Evolutionary conservation across 2,888 invertebrate genomes (phyloP).

Genomic region (Cataglyphis cursor): DNA sequence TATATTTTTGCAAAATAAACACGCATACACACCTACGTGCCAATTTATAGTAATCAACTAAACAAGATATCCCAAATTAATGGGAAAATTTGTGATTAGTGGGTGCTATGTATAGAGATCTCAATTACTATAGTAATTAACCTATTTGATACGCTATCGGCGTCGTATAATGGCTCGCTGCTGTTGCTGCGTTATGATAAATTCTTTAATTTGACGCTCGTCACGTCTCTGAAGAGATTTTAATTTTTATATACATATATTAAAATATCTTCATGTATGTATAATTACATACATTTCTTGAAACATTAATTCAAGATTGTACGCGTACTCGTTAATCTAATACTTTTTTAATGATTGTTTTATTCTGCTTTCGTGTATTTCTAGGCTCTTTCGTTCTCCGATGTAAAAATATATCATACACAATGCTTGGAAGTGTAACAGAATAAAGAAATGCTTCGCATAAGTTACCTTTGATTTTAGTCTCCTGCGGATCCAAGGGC

Average conservation of each 20-base stretch:
- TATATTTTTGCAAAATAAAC: background rate
- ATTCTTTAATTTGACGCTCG: conserved; percentile 35
- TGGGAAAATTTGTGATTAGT: conserved; percentile 22
- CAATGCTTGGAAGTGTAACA: background rate
- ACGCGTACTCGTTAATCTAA: background rate
- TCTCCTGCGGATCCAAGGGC: conserved; percentile 83
- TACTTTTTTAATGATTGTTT: background rate
- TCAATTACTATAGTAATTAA: conserved; percentile 41
- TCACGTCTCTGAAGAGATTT: conserved; percentile 5
- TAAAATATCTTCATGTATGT: background rate
- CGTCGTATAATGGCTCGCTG: conserved; percentile 19
- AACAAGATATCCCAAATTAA: conserved; percentile 21
- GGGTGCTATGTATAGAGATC: conserved; percentile 2
- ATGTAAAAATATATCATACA: background rate
- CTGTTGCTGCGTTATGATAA: background rate
- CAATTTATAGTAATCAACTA: background rate
- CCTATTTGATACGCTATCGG: conserved; percentile 48
- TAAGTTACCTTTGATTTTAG: conserved; percentile 83
- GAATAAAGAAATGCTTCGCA: background rate
- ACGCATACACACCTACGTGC: background rate
- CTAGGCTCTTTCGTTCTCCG: background rate
- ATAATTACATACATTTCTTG: background rate
- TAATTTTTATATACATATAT: background rate
- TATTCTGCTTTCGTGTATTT: background rate
- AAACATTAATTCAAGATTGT: background rate